Evolutionary conservation across 2,888 invertebrate genomes (phyloP), one percentile per base, ranked within the genome.

Genomic region (Chloromyia formosa): DNA sequence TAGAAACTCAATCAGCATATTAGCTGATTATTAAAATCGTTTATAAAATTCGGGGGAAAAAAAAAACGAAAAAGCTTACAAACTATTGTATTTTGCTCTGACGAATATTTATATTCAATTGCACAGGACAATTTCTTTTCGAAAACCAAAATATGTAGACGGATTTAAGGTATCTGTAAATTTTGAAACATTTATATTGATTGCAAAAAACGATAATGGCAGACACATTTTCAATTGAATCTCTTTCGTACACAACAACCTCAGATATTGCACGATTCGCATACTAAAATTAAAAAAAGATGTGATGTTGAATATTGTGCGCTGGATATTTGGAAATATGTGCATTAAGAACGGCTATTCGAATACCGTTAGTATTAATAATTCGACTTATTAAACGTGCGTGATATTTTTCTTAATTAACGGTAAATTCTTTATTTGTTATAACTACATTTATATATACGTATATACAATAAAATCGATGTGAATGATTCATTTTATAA

Each of bases 51-150:
- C n/a, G n/a, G n/a, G n/a, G n/a, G n/a, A n/a, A n/a, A n/a, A n/a
- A n/a, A n/a, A n/a, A n/a, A n/a, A n/a, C n/a, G n/a, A 22, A 58
- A 58, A 23, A 27, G 64, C 64, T 64, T 64, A 20, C 23, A 42
- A n/a, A n/a, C n/a, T n/a, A n/a, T n/a, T 23, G 2, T 42, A 64
- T 64, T 64, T 64, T 42, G 9, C 7, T 18, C 64, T 18, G 45
- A 64, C 35, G 18, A n/a, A n/a, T n/a, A n/a, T n/a, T n/a, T n/a
- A 42, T 42, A 16, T 64, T 42, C 16, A 27, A 42, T 64, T 64
- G 64, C 64, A n/a, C 40, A 64, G 20, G 40, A 45, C 45, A 42
- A 42, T 64, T 64, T 64, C 14, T 42, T 40, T 64, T 20, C 45
- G 45, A 64, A n/a, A 18, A 64, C 7, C 12, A 20, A 9, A 3